These are phyloP conservation scores for Malacosoma neustria DNA, from an alignment of 2,888 invertebrate genomes.

Conservation along the genomic window DNA sequence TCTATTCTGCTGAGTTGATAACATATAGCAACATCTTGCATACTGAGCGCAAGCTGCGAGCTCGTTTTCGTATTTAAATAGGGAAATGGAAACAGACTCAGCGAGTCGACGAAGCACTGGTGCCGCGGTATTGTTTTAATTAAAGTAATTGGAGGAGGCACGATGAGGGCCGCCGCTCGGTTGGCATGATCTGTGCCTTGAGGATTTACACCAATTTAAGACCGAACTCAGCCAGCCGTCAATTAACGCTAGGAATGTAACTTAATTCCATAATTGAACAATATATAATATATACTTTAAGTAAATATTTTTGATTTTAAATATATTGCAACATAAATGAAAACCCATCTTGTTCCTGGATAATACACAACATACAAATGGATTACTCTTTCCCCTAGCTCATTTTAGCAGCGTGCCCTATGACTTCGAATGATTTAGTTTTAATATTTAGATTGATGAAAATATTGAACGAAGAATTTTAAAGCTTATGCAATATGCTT, in stretches of 20 bases:
- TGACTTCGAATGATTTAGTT: too few relatives aligned
- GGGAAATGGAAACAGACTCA: slow-evolving; percentile 71
- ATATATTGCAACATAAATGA: too few relatives aligned
- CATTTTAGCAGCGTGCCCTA: too few relatives aligned
- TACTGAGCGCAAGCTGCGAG: slow-evolving; percentile 57
- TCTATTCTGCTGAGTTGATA: slow-evolving; percentile 4
- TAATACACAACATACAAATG: too few relatives aligned
- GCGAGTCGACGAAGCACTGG: slow-evolving; percentile 67
- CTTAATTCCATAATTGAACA: too few relatives aligned
- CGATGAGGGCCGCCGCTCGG: slow-evolving; percentile 62
- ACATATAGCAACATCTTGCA: slow-evolving; percentile 62
- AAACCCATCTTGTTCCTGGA: too few relatives aligned
- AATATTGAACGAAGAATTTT: too few relatives aligned
- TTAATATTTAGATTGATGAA: too few relatives aligned
- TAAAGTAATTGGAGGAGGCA: slow-evolving; percentile 74
- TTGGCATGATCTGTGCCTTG: slow-evolving; percentile 70
- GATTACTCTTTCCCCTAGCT: too few relatives aligned
- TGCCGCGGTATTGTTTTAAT: slow-evolving; percentile 73
- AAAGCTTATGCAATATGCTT: too few relatives aligned
- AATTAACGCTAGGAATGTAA: slow-evolving; percentile 53
- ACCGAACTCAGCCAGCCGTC: slow-evolving; percentile 56
- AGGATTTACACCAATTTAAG: slow-evolving; percentile 72
- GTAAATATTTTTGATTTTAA: too few relatives aligned
- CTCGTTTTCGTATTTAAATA: slow-evolving; percentile 74
- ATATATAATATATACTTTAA: too few relatives aligned